These are phyloP conservation scores for Scomber scombrus DNA, from an alignment of 2,113 vertebrate genomes.

Conservation along the genomic window DNA sequence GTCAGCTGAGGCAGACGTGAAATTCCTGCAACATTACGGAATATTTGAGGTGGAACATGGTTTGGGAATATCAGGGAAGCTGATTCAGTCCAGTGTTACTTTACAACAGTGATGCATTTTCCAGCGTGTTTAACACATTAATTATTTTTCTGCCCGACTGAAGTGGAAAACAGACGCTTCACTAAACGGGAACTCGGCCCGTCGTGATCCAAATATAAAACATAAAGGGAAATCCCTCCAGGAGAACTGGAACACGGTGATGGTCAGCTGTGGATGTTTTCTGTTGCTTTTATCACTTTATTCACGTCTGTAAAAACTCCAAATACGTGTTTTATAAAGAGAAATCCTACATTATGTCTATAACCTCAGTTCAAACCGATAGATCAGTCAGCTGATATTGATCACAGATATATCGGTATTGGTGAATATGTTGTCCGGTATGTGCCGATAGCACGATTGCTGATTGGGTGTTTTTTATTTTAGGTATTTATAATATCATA, in stretches of 20 bases:
- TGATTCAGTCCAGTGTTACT: slow-evolving; percentile 5
- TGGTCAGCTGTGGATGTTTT: no score
- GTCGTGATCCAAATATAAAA: background rate
- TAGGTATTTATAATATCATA: no score
- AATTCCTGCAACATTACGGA: slow-evolving; percentile 5
- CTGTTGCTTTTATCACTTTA: background rate
- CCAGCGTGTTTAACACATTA: slow-evolving; percentile 44
- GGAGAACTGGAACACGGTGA: background rate
- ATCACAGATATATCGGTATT: no score
- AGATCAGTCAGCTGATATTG: no score
- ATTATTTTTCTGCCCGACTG: slow-evolving; percentile 26
- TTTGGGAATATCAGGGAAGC: background rate
- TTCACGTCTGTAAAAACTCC: background rate
- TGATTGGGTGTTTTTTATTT: no score
- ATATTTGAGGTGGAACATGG: background rate
- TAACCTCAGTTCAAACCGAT: no score
- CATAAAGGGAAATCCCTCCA: background rate
- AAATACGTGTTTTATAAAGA: no score
- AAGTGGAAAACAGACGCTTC: slow-evolving; percentile 28
- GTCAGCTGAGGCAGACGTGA: background rate
- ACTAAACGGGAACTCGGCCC: background rate
- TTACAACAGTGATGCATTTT: slow-evolving; percentile 18
- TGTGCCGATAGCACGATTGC: no score
- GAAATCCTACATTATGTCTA: no score
- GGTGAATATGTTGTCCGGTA: no score